Base-by-base conservation (phyloP, 2,888 invertebrate genomes). In the Scaptomyza polygonia region DNA sequence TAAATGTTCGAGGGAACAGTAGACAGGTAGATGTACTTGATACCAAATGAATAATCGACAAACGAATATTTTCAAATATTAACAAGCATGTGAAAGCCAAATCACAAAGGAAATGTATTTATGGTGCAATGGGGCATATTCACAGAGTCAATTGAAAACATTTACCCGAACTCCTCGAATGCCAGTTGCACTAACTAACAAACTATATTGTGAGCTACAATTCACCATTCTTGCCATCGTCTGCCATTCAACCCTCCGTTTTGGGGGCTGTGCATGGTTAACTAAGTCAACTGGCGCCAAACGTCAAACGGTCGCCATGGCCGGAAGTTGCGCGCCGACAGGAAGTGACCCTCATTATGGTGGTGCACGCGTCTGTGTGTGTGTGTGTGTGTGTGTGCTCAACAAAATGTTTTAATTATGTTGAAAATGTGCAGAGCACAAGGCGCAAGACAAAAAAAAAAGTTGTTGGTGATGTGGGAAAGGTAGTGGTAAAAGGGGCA, bases 341-440 rank as follows among this genome's bases (percentile, higher is more conserved):
- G 81, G 81, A 81, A 86, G 72, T 72, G 85, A 76, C 72, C 62
- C 66, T 63, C 66, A 77, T 70, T 59, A 58, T 21, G 25, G 34
- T 21, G 6, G 29, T 36, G 25, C 12, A 32, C n/a, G 44, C 18
- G 47, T 52, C 40, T 54, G n/a, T n/a, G n/a, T n/a, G n/a, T 45
- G 39, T 30, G 40, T 18, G 55, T 45, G 39, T 30, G 40, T 18
- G 55, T 55, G 43, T 58, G 44, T 58, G 67, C 71, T 56, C 64
- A 61, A 68, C 58, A 64, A 85, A 87, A 79, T 82, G 73, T 85
- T 82, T 87, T 86, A 82, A 82, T 82, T 82, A 86, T 82, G 73
- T 79, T 71, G 53, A 72, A 82, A 87, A 73, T 85, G 72, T 65
- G 70, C 58, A 53, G 25, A 85, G 54, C 79, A 72, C 48, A 68